A percentile compares a stretch with the other conserved stretches of the same genome.
phyloP scores from a whole-genome alignment of 2,797 vertebrate genomes.

The Naso thynnoides region DNA sequence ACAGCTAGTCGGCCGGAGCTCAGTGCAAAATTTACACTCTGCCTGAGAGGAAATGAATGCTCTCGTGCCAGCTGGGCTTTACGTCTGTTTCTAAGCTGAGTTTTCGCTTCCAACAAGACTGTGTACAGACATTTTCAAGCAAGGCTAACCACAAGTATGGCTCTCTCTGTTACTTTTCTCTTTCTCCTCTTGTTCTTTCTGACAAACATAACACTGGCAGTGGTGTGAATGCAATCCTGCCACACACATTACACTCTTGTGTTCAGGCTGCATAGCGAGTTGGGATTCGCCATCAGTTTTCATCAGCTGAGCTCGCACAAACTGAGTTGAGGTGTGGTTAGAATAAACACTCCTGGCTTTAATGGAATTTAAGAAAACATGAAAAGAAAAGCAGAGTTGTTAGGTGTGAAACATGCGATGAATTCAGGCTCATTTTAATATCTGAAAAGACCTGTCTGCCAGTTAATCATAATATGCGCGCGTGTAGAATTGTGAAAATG shows the following conservation, averaged over 20 bases:
- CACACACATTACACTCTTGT: constrained; percentile 2
- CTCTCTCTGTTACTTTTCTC: constrained; percentile 46
- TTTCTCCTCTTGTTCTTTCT: constrained; percentile 42
- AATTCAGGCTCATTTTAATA: constrained; percentile 56
- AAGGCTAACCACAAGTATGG: constrained; percentile 58
- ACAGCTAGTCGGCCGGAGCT: constrained; percentile 46
- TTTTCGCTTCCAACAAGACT: constrained; percentile 33
- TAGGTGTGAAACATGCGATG: constrained; percentile 35
- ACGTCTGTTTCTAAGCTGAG: constrained; percentile 56
- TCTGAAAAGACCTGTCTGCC: constrained; percentile 50
- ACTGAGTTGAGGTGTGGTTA: constrained; percentile 35
- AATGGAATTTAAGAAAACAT: constrained; percentile 38
- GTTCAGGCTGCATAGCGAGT: constrained; percentile 43
- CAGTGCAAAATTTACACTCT: constrained; percentile 46
- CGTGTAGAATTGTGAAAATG: constrained; percentile 48
- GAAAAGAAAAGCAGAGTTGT: constrained; percentile 46
- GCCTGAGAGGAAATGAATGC: constrained; percentile 56
- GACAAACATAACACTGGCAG: constrained; percentile 44
- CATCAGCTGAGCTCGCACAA: constrained; percentile 43
- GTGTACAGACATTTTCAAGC: constrained; percentile 63
- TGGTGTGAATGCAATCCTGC: constrained; percentile 32
- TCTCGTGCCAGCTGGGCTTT: constrained; percentile 54
- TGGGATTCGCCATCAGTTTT: constrained; percentile 47
- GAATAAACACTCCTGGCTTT: constrained; percentile 13
- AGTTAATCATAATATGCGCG: constrained; percentile 60